Base-by-base conservation (phyloP, 2,888 invertebrate species). In the Amphipoea oculea region DNA sequence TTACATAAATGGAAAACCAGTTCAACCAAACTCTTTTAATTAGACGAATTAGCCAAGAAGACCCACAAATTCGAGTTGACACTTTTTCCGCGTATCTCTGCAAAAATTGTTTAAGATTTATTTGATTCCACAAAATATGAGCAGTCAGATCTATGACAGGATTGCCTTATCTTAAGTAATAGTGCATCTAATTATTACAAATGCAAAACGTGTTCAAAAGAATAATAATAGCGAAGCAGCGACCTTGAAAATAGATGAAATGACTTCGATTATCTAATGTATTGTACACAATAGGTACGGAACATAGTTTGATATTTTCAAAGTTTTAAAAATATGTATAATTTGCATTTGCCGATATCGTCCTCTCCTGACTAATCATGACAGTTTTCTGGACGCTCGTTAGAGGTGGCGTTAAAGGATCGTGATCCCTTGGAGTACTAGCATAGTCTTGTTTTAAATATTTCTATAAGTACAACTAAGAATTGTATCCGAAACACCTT, bases 191-290 rank as follows among this genome's bases (percentile, higher is more conserved):
- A 65, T 65, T 57, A 62, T 3, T 57, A 23, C 9, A 12, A 36
- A 14, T 66, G 66, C 36, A 60, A 80, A 82, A 76, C 76, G 76
- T 81, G 82, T 29, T 57, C 20, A 40, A 23, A 62, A 17, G 14
- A 62, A 67, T 12, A 54, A 7, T 17, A 63, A 3, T 14, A 23
- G 40, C 40, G 29, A 72, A 79, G 12, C 6, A 42, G 42, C 4
- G 14, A 76, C 54, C 45, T 82, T 68, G 67, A 40, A 36, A 65
- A 48, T 57, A 79, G 7, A 70, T 65, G 65, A 42, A 20, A 78
- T 51, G 17, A 62, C 77, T 82, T 68, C 23, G n/a, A 75, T 1
- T 3, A 62, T 54, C 12, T 62, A n/a, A 75, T 54, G 66, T 51
- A 20, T 42, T 45, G n/a, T 45, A 54, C 51, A 82, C 51, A 82